Base-by-base conservation (phyloP, 2,888 invertebrate species). In the Pachliopta kotzebuea region DNA sequence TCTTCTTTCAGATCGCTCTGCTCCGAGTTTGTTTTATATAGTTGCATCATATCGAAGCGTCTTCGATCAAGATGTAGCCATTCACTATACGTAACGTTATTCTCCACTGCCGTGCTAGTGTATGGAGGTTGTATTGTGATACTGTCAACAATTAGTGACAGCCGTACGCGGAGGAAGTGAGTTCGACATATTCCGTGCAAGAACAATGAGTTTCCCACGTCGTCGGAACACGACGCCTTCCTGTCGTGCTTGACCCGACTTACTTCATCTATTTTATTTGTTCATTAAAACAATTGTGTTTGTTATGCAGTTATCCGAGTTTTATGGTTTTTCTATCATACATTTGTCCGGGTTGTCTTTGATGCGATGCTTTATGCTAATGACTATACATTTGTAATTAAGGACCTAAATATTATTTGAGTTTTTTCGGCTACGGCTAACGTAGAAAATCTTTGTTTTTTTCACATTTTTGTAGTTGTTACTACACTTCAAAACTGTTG, bases 181-280 rank as follows among this genome's bases (percentile, higher is more conserved):
- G 75, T 76, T 74, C 78, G 73, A 76, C 74, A 76, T 74, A 70
- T 70, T 71, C 71, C 67, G 67, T 61, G 65, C 54, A 57, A 78
- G 77, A 79, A 82, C 82, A 83, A 83, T 83, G 74, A 67, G 71
- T 71, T 83, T 83, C 83, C 80, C 80, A 83, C 79, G 71, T 68
- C 54, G 65, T 61, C 60, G 60, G 63, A 69, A 67, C 66, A 56
- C 49, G 31, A 26, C 23, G 65, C 68, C 71, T 74, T 76, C 74
- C 75, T 74, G 72, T 62, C 66, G 65, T 61, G 68, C 69, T 61
- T 62, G 62, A 67, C 69, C 66, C 62, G 62, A 37, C 62, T 56
- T 60, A 61, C 56, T 31, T 61, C 45, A 45, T 45, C 45, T 45
- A n/a, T 45, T 54, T 29, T 59, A 55, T 65, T 65, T 56, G 24